Evolutionary conservation across 2,888 invertebrate species (phyloP), one percentile per base, ranked within the genome.

Genomic region (Tubulanus polymorphus): DNA sequence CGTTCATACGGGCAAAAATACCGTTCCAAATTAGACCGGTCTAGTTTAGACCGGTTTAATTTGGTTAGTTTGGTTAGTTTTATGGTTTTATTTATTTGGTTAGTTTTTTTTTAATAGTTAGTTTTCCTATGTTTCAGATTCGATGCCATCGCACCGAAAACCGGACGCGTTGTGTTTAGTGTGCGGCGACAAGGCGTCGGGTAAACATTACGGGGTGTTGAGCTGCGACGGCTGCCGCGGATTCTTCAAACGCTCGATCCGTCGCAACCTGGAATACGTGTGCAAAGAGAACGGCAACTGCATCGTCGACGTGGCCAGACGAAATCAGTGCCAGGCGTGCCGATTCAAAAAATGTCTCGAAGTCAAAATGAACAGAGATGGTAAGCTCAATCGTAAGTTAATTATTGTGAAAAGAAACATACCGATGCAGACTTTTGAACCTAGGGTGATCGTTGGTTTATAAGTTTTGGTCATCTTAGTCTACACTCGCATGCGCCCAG

Each of bases 241-340:
- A 3, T 94, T 95, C 82, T 95, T 95, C 83, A 95, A 94, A 79
- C 82, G 93, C 64, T 91, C 91, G 73, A 92, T 94, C 66, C 83
- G 94, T 74, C 70, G 93, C 68, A 91, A 91, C 76, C 81, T 93
- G 71, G 90, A 91, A 75, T 93, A 93, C 80, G 86, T 90, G 5
- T 95, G 95, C 80, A 95, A 94, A 77, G 93, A 93, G 78, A 87
- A 85, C 64, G 89, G 90, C 0, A 83, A 85, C 0, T 95, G 95
- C 73, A 83, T 93, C 2, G 93, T 95, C 23, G 93, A 95, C 73
- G 92, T 94, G 2, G 90, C 90, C 0, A 83, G 93, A 50, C 82
- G 94, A 50, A 95, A 95, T 81, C 94, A 94, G 79, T 95, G 95
- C 74, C 94, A 94, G 78, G 90, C 93, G 0, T 94, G 95, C 76